Percentiles rank a stretch among this genome's conserved stretches.
phyloP scores from a whole-genome alignment of 2,113 vertebrate species.

The Maccullochella peelii region DNA sequence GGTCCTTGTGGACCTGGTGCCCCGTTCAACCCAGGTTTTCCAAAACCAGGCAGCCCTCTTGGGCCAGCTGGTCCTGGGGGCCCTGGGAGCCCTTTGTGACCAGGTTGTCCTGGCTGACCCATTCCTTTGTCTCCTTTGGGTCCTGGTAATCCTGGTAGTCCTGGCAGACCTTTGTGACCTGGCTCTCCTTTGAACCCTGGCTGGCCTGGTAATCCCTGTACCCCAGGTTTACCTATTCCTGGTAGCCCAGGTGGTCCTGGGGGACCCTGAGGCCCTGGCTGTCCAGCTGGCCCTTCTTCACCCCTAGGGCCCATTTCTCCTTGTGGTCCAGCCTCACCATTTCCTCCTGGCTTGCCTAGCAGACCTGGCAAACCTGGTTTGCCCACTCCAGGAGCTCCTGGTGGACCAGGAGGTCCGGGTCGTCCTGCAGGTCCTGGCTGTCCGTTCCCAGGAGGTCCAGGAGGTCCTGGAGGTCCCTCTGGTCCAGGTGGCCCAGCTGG shows the following conservation, averaged over 20 bases:
- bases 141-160: slow-evolving; percentile 91
- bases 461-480: slow-evolving; percentile 85
- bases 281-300: slow-evolving; percentile 88
- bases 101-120: slow-evolving; percentile 90
- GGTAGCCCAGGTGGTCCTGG: slow-evolving; percentile 92
- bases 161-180: slow-evolving; percentile 93
- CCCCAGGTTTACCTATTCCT: slow-evolving; percentile 92
- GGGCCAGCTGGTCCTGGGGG: slow-evolving; percentile 89
- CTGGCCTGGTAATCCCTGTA: slow-evolving; percentile 91
- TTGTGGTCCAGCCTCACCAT: slow-evolving; percentile 89
- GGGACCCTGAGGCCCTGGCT: slow-evolving; percentile 89
- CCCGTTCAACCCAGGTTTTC: slow-evolving; percentile 92
- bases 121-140: slow-evolving; percentile 95
- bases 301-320: slow-evolving; percentile 93
- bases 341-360: slow-evolving; percentile 91
- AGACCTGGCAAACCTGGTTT: slow-evolving; percentile 94
- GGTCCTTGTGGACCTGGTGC: slow-evolving; percentile 91
- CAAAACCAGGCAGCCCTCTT: slow-evolving; percentile 91
- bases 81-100: slow-evolving; percentile 92
- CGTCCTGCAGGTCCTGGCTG: slow-evolving; percentile 86
- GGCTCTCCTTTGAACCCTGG: slow-evolving; percentile 92
- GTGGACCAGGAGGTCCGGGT: slow-evolving; percentile 87
- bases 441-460: slow-evolving; percentile 91
- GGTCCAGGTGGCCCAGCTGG: slow-evolving; percentile 89
- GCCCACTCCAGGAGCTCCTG: slow-evolving; percentile 91